These are phyloP conservation scores for Macrostomum lignano DNA, from an alignment of 1,140 invertebrate genomes.

Conservation along the genomic window DNA sequence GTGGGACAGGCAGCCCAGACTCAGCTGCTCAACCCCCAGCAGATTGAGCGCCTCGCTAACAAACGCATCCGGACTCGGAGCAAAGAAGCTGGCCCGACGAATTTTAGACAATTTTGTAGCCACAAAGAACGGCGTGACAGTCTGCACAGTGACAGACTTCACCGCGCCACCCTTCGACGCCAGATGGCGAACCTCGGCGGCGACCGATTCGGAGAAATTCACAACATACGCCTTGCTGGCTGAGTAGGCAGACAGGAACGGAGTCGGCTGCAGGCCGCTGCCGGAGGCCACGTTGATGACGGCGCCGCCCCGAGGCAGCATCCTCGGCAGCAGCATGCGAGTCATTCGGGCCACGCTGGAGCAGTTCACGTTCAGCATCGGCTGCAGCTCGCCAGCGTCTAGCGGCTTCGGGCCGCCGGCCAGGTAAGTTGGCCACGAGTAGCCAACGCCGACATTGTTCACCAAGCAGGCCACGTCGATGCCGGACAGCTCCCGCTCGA, in stretches of 20 bases:
- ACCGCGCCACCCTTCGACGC: no score
- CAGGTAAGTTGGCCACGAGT: constrained; percentile 20
- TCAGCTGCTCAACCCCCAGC: background rate
- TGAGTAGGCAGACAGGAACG: constrained; percentile 54
- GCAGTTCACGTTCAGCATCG: constrained; percentile 1
- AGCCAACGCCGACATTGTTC: constrained; percentile 79
- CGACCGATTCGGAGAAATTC: background rate
- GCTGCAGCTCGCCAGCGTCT: background rate
- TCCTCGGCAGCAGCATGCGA: constrained; percentile 49
- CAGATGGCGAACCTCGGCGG: background rate
- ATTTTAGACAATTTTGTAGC: constrained; percentile 1
- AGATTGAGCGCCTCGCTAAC: background rate
- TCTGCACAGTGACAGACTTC: constrained; percentile 1
- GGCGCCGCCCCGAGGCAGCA: constrained; percentile 53
- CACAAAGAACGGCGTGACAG: constrained; percentile 2
- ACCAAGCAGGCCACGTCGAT: constrained; percentile 26
- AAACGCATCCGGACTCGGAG: background rate
- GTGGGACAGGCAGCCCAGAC: background rate
- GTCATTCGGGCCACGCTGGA: constrained; percentile 18
- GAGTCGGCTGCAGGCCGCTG: constrained; percentile 43
- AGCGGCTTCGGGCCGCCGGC: background rate
- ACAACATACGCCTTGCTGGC: constrained; percentile 63
- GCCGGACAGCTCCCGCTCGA: constrained; percentile 46
- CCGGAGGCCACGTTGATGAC: constrained; percentile 71
- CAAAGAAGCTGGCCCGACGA: background rate